These are phyloP conservation scores for Lonchura striata DNA, from an alignment of 2,113 vertebrate species.

Conservation along the genomic window DNA sequence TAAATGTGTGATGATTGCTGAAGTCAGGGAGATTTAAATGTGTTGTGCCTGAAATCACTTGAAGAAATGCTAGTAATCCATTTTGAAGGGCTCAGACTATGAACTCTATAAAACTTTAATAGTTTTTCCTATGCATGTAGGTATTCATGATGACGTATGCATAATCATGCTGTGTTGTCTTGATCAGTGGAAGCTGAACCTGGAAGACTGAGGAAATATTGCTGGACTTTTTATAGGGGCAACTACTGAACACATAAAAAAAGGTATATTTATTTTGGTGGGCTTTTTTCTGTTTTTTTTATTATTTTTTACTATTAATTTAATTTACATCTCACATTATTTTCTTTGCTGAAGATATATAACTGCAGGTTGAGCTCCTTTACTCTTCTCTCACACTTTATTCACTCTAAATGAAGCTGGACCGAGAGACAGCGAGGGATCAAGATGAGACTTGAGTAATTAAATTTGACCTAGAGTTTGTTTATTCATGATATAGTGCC, in stretches of 20 bases:
- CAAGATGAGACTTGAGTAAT: not conserved
- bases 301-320: not conserved
- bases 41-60: slow-evolving; percentile 30
- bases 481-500: not conserved
- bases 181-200: not conserved
- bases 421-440: not conserved
- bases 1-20: not conserved
- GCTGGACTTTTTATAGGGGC: not conserved
- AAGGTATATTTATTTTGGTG: not conserved
- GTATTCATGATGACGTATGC: not conserved
- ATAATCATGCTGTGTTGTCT: not conserved
- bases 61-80: not conserved
- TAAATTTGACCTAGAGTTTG: not conserved
- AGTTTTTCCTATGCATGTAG: not conserved
- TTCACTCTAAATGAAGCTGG: not conserved
- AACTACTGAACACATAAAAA: not conserved
- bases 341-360: not conserved
- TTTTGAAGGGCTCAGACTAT: not conserved
- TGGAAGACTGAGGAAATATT: not conserved
- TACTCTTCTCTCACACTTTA: not conserved
- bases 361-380: not conserved
- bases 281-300: accelerated
- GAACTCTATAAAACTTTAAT: not conserved
- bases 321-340: not conserved
- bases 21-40: slow-evolving; percentile 25